Evolutionary conservation across 2,888 invertebrate genomes (phyloP).

Genomic region (Diarsia brunnea): DNA sequence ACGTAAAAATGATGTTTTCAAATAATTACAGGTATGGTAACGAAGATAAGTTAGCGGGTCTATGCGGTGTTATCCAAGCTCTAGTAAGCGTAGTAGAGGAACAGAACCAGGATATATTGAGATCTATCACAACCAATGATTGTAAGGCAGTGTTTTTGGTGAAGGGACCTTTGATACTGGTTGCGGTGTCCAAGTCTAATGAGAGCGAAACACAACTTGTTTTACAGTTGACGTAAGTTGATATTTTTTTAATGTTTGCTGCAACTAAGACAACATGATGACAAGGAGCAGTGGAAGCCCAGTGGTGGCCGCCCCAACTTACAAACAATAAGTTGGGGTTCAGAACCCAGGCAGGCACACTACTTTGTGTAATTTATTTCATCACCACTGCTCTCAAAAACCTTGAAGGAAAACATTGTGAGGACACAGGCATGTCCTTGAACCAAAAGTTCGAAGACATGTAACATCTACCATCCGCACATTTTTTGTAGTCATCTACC

Average conservation of each 20-base stretch:
- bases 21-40: conserved; percentile 94
- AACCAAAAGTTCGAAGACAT: no score
- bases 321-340: no score
- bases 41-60: conserved; percentile 98
- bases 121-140: conserved; percentile 96
- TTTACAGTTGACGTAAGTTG: conserved; percentile 95
- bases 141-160: conserved; percentile 97
- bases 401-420: no score
- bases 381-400: no score
- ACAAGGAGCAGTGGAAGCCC: no score
- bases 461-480: no score
- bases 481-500: no score
- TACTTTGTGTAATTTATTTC: no score
- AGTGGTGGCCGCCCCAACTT: no score
- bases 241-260: background rate
- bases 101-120: conserved; percentile 95
- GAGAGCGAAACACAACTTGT: conserved; percentile 96
- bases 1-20: background rate
- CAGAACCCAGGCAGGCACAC: no score
- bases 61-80: conserved; percentile 98
- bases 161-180: conserved; percentile 97
- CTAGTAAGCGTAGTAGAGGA: conserved; percentile 97
- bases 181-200: conserved; percentile 95
- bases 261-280: no score
- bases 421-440: no score